phyloP scores from a whole-genome alignment of 2,797 vertebrate species.

The Octomys mimax region DNA sequence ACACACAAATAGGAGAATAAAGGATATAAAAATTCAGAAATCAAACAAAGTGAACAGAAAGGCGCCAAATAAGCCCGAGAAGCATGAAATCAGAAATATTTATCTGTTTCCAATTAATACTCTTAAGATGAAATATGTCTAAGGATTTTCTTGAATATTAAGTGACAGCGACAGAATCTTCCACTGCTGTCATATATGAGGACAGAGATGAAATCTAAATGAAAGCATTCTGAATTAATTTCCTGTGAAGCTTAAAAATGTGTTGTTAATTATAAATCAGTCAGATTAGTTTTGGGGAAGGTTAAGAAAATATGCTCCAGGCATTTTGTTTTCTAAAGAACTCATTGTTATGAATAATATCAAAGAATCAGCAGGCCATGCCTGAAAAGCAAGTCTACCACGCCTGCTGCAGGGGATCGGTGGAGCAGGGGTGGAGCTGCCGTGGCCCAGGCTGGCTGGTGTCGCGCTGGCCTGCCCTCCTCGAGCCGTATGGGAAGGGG shows the following conservation, averaged over 20 bases:
- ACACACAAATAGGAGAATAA: neutral
- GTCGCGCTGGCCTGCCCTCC: neutral
- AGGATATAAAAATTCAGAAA: neutral
- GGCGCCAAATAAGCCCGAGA: neutral
- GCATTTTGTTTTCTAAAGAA: neutral
- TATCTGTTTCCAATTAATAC: neutral
- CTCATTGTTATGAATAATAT: neutral
- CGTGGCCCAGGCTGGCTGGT: neutral
- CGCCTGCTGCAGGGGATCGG: fast-evolving
- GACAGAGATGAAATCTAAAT: neutral
- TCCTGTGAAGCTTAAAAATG: neutral
- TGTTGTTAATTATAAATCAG: neutral
- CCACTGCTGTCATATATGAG: neutral
- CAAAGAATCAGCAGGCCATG: neutral
- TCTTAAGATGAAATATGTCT: neutral
- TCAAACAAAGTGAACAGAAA: neutral
- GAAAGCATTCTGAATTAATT: neutral
- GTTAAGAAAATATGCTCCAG: neutral
- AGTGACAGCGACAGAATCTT: neutral
- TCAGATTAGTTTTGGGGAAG: neutral
- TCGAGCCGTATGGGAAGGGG: neutral
- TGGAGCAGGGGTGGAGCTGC: fast-evolving
- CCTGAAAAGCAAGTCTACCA: neutral
- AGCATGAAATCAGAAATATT: neutral
- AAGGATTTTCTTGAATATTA: neutral